These are phyloP conservation scores for Amphiduros pacificus DNA, from an alignment of 2,888 invertebrate genomes.

Conservation along the genomic window DNA sequence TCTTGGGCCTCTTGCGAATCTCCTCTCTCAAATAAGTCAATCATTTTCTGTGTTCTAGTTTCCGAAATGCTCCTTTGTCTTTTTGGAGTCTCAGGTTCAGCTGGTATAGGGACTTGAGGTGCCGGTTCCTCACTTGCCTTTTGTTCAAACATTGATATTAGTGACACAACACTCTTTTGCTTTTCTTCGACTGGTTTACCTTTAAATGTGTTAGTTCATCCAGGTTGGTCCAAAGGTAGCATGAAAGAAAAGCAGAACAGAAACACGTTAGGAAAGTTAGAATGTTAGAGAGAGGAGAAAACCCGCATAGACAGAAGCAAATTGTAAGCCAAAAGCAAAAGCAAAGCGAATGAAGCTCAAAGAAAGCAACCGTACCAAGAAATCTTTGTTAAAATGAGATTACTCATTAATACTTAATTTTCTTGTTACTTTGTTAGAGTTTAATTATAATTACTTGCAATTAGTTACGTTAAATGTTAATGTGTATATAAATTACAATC, in stretches of 20 bases:
- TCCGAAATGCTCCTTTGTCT: not conserved
- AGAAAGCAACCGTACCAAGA: conserved; percentile 5
- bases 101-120: not conserved
- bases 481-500: no score
- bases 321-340: conserved; percentile 20
- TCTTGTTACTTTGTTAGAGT: no score
- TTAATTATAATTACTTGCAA: no score
- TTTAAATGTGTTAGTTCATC: conserved; percentile 12
- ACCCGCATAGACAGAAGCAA: conserved; percentile 19
- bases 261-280: conserved; percentile 22
- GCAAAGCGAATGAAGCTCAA: conserved; percentile 17
- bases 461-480: no score
- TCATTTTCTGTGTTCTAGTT: not conserved
- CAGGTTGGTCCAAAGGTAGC: conserved; percentile 21
- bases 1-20: not conserved
- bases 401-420: no score
- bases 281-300: conserved; percentile 18
- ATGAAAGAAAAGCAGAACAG: conserved; percentile 24
- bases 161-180: conserved; percentile 17
- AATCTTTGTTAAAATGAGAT: no score
- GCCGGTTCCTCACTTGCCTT: conserved; percentile 10
- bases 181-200: conserved; percentile 24
- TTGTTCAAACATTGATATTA: conserved; percentile 19
- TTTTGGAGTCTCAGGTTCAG: not conserved
- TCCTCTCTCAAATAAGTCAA: conserved; percentile 6